A percentile compares a stretch with the other conserved stretches of the same genome.
Evolutionary conservation across 2,797 vertebrate species (phyloP).

Genomic region (Sebastes iracundus): DNA sequence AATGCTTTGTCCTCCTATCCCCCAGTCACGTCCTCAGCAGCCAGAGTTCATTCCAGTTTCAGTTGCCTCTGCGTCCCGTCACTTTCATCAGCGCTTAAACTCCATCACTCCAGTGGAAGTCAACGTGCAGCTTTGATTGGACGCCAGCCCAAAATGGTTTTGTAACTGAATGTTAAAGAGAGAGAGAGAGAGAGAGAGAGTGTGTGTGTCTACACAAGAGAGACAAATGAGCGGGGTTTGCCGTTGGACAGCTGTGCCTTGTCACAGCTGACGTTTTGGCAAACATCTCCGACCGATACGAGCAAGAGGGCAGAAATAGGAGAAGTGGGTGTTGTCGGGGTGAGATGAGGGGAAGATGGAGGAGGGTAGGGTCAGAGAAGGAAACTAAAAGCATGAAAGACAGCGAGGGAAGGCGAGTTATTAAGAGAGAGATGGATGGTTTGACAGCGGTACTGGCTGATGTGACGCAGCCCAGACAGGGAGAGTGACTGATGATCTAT

Average conservation of each 20-base stretch:
- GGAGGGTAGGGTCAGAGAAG: constrained; percentile 13
- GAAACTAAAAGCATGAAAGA: constrained; percentile 29
- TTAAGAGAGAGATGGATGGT: constrained; percentile 61
- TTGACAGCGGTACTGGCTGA: constrained; percentile 43
- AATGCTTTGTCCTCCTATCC: constrained; percentile 21
- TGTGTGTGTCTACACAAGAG: constrained; percentile 35
- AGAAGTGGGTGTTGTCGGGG: constrained; percentile 43
- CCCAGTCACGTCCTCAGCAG: not conserved
- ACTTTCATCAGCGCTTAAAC: constrained; percentile 25
- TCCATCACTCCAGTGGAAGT: constrained; percentile 32
- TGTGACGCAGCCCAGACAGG: constrained; percentile 71
- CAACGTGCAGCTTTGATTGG: constrained; percentile 33
- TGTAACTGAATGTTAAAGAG: constrained; percentile 47
- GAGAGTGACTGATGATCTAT: constrained; percentile 76
- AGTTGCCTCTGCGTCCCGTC: constrained; percentile 3
- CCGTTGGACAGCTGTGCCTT: constrained; percentile 64
- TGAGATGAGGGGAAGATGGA: constrained; percentile 46
- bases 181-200: not conserved
- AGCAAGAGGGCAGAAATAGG: constrained; percentile 44
- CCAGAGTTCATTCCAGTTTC: not conserved
- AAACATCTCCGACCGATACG: constrained; percentile 46
- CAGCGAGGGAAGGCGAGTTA: not conserved
- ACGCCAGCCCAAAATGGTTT: constrained; percentile 47
- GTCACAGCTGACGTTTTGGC: constrained; percentile 65
- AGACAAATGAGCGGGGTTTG: constrained; percentile 60